Conservation (phyloP, 2,888 invertebrate genomes). For the Xestia sexstrigata region DNA sequence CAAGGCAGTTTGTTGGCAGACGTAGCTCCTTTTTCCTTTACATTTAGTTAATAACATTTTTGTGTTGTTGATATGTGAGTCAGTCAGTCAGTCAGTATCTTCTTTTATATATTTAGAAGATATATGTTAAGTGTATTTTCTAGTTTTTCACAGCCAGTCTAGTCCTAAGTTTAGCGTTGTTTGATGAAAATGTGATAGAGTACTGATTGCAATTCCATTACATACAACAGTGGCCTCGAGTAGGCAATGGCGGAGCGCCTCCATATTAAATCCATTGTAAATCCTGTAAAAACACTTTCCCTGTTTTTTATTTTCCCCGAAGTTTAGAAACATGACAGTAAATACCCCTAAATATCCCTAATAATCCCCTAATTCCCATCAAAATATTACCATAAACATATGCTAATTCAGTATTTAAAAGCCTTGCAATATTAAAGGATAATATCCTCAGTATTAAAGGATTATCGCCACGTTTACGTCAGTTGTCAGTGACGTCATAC, state of each 20-base stretch:
- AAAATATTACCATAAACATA: conserved; percentile 4
- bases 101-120: too few relatives aligned
- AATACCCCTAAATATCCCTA: neutral
- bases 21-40: too few relatives aligned
- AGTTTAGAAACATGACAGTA: neutral
- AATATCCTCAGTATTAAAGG: conserved; percentile 42
- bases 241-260: neutral
- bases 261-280: too few relatives aligned
- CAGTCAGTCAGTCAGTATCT: too few relatives aligned
- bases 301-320: neutral
- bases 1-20: too few relatives aligned
- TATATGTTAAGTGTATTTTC: neutral
- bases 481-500: conserved; percentile 57
- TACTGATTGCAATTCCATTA: neutral
- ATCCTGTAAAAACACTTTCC: neutral
- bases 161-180: neutral
- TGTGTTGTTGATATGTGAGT: too few relatives aligned
- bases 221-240: neutral
- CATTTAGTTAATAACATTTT: too few relatives aligned
- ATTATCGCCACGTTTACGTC: conserved; percentile 50
- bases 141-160: neutral
- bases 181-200: neutral
- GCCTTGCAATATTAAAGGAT: conserved; percentile 17
- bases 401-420: conserved; percentile 26
- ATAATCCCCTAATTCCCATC: conserved; percentile 8